Conservation (phyloP, 2,888 invertebrate genomes). For the Spodoptera picta region DNA sequence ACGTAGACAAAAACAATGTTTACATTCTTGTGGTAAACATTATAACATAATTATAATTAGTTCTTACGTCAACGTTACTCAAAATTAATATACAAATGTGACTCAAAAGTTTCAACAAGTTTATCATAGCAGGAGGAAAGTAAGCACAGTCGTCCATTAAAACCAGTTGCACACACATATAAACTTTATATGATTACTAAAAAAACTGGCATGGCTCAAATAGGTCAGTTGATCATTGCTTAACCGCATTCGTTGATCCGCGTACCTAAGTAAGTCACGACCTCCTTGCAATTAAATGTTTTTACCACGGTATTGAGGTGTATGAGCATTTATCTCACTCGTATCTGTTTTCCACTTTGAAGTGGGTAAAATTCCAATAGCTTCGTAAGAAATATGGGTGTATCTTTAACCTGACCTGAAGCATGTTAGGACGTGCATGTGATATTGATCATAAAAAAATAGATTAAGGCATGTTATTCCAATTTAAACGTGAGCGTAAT, state of each 20-base stretch:
- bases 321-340: conserved; percentile 21
- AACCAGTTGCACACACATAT: conserved; percentile 24
- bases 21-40: neutral
- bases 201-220: conserved; percentile 30
- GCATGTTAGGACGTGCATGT: too few species aligned
- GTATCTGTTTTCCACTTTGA: conserved; percentile 27
- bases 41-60: neutral
- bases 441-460: too few species aligned
- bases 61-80: neutral
- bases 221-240: conserved; percentile 50
- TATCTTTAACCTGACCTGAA: neutral
- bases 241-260: conserved; percentile 43
- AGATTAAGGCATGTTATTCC: too few species aligned
- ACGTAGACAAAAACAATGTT: too few species aligned
- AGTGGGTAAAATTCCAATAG: conserved; percentile 34
- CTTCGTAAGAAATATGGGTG: conserved; percentile 12
- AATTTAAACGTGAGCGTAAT: too few species aligned
- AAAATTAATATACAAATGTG: conserved; percentile 2
- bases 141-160: conserved; percentile 14
- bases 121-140: conserved; percentile 16
- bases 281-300: conserved; percentile 45
- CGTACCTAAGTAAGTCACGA: conserved; percentile 43
- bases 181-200: neutral
- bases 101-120: neutral
- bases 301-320: conserved; percentile 24